Conservation (phyloP, 2,797 vertebrate species). For the Sebastes paucispinis region DNA sequence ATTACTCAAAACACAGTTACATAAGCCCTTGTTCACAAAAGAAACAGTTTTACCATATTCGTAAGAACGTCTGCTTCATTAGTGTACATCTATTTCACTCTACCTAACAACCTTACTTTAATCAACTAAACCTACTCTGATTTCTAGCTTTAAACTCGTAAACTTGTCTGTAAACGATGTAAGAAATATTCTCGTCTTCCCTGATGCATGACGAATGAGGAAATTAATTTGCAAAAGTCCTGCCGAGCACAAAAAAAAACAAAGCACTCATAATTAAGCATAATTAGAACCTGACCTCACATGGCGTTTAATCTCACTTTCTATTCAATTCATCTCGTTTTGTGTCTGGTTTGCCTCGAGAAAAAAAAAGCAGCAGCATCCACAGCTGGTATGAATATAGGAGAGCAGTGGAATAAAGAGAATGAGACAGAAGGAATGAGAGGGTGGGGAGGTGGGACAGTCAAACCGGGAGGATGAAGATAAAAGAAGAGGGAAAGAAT, state of each 20-base stretch:
- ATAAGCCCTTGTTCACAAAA: not conserved
- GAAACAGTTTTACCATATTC: not conserved
- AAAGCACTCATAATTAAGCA: conserved; percentile 48
- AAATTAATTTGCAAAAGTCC: conserved; percentile 53
- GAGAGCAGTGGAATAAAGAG: conserved; percentile 20
- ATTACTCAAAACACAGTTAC: conserved; percentile 10
- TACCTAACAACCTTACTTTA: not conserved
- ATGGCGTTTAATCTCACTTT: conserved; percentile 43
- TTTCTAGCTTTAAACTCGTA: not conserved
- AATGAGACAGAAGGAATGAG: conserved; percentile 1
- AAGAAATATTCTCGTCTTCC: conserved; percentile 13
- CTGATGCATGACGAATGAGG: conserved; percentile 27
- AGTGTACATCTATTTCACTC: not conserved
- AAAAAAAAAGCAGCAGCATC: conserved; percentile 23
- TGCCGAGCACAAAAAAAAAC: conserved; percentile 9
- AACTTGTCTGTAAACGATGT: not conserved
- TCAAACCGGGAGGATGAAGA: conserved; percentile 30
- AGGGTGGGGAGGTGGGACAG: conserved; percentile 13
- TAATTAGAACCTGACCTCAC: conserved; percentile 57
- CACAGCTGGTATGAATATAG: conserved; percentile 4
- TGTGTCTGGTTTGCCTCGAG: conserved; percentile 28
- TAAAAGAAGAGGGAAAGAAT: conserved; percentile 19
- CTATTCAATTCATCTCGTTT: conserved; percentile 22
- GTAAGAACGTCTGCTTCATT: not conserved
- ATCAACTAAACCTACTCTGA: not conserved